Conservation (phyloP, 2,888 invertebrate genomes). For the Tetheella fluctuosa region DNA sequence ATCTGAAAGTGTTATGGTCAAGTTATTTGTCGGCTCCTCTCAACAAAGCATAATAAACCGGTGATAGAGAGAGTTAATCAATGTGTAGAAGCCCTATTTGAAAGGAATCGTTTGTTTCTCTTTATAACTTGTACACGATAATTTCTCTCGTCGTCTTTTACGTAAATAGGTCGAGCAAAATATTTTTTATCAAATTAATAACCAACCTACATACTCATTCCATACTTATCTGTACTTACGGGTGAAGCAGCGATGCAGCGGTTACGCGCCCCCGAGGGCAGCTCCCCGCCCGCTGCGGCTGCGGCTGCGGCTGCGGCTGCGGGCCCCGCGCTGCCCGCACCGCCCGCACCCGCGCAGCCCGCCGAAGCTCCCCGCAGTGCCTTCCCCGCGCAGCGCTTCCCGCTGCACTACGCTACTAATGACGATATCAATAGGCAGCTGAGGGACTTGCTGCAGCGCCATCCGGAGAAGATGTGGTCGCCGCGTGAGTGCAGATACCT, state of each 20-base stretch:
- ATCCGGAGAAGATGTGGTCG: constrained; percentile 87
- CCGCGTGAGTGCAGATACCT: constrained; percentile 62
- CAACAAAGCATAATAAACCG: too few species aligned
- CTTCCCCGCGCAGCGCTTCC: constrained; percentile 77
- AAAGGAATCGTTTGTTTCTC: too few species aligned
- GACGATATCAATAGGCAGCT: constrained; percentile 88
- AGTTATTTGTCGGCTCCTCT: too few species aligned
- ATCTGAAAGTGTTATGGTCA: too few species aligned
- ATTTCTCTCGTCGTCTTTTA: too few species aligned
- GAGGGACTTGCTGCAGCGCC: constrained; percentile 91
- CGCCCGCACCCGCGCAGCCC: constrained; percentile 22
- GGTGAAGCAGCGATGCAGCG: constrained; percentile 77
- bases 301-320: constrained; percentile 27
- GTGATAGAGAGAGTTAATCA: too few species aligned
- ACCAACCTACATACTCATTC: constrained; percentile 18
- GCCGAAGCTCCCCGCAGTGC: constrained; percentile 67
- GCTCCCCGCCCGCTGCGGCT: constrained; percentile 47
- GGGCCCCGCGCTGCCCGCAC: constrained; percentile 45
- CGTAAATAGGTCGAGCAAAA: too few species aligned
- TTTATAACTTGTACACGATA: too few species aligned
- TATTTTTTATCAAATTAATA: constrained; percentile 1
- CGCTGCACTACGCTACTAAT: constrained; percentile 76
- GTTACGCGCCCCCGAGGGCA: constrained; percentile 65
- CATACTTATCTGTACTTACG: constrained; percentile 9
- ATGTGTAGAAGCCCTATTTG: too few species aligned